Base-by-base conservation (phyloP, 1,140 invertebrate genomes). In the Brachionus manjavacas region DNA sequence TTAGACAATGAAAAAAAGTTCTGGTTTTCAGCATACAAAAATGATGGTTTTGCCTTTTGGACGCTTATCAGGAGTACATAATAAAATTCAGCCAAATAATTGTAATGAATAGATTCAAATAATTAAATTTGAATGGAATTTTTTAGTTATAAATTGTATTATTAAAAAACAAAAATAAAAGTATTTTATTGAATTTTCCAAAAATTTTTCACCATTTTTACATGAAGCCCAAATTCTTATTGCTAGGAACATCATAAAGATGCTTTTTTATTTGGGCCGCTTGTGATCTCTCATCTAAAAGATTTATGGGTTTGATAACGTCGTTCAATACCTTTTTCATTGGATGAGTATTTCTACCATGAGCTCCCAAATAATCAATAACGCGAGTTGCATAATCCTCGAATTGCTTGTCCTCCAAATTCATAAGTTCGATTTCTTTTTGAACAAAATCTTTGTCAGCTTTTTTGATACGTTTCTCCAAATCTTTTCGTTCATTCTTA, bases 311-410 rank as follows among this genome's bases (percentile, higher is more conserved):
- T 20, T 81, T 81, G 6, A 81, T 41, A 35, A 68, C 79, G 25
- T 81, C 79, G 23, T 68, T 81, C 20, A 81, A 60, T 12, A 89
- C 89, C 74, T 87, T 87, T 52, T 86, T 85, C 25, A 90, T 87
- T 2, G 89, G 88, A 79, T 87, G 87, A 7, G 87, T 87, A 79
- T 90, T 89, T 35, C 89, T 86, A 6, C 89, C 89, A 35, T 87
- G 87, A 70, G 88, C 85, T 49, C 88, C 88, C 80, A 88, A 88
- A 85, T 89, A 88, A 1, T 89, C 86, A 46, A 90, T 90, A 16
- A 90, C 88, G 68, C 87, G 86, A 12, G 35, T 85, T 23, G 89
- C 89, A 84, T 90, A 90, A 14, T 79, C 52, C 28, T 80, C 43
- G 68, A 84, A 83, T 39, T 84, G 74, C 52, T 70, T 39, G n/a